phyloP scores from a whole-genome alignment of 2,113 vertebrate species.

The Eclectus roratus region DNA sequence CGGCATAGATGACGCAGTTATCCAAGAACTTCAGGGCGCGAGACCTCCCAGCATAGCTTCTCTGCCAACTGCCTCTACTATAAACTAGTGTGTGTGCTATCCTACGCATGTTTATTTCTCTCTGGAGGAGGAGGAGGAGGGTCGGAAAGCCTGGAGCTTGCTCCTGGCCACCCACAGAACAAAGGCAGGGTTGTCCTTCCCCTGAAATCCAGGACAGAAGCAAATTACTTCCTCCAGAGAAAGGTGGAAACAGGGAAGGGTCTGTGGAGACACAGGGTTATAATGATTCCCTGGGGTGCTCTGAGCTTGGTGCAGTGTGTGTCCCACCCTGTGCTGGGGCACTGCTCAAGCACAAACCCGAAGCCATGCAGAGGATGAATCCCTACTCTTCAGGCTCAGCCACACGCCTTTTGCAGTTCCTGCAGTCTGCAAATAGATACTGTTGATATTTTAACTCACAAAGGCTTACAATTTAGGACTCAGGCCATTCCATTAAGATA shows the following conservation, averaged over 20 bases:
- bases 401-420: neutral
- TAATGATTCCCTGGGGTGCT: neutral
- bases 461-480: neutral
- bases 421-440: neutral
- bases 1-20: neutral
- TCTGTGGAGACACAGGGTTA: neutral
- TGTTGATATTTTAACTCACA: neutral
- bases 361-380: neutral
- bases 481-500: neutral
- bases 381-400: neutral
- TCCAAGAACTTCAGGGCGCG: neutral
- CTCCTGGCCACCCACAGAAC: slow-evolving; percentile 47
- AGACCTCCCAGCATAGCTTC: slow-evolving; percentile 24
- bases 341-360: neutral
- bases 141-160: neutral
- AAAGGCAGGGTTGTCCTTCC: slow-evolving; percentile 41
- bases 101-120: slow-evolving; percentile 17
- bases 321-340: neutral
- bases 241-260: neutral
- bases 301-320: neutral
- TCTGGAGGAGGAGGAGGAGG: neutral
- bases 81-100: slow-evolving; percentile 18
- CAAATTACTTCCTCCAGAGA: slow-evolving; percentile 19
- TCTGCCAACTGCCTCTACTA: neutral
- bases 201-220: neutral